A percentile compares a stretch with the other conserved stretches of the same genome.
phyloP scores from a whole-genome alignment of 2,113 vertebrate genomes.

The Empidonax traillii region DNA sequence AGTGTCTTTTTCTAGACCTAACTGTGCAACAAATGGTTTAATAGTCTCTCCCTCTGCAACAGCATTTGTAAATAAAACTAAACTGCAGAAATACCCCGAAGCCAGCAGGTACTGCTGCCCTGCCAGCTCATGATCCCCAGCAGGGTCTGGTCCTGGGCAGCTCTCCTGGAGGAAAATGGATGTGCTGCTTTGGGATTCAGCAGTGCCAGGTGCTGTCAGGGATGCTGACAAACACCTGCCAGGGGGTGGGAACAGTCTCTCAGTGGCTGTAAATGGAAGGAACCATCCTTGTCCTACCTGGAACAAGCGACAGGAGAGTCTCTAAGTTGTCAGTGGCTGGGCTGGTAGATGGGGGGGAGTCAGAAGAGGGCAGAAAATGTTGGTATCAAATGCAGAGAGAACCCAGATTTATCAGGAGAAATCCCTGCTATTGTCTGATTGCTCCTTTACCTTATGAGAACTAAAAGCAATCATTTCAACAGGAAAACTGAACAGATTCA shows the following conservation, averaged over 20 bases:
- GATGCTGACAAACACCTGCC: neutral
- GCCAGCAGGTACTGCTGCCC: neutral
- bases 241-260: neutral
- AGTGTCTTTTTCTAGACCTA: neutral
- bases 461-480: neutral
- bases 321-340: accelerated
- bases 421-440: neutral
- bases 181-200: neutral
- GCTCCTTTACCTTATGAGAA: neutral
- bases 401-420: neutral
- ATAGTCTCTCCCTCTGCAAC: slow-evolving; percentile 8
- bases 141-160: neutral
- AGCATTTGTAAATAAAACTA: slow-evolving; percentile 28
- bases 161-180: neutral
- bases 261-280: neutral
- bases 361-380: neutral
- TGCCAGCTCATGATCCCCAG: neutral
- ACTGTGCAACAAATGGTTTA: neutral
- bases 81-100: neutral
- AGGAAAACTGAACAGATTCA: neutral
- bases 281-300: neutral
- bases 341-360: neutral
- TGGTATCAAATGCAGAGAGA: neutral
- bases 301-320: neutral
- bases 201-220: neutral